Evolutionary conservation across 2,888 invertebrate species (phyloP), one percentile per base, ranked within the genome.

Genomic region (Chirona hameri): DNA sequence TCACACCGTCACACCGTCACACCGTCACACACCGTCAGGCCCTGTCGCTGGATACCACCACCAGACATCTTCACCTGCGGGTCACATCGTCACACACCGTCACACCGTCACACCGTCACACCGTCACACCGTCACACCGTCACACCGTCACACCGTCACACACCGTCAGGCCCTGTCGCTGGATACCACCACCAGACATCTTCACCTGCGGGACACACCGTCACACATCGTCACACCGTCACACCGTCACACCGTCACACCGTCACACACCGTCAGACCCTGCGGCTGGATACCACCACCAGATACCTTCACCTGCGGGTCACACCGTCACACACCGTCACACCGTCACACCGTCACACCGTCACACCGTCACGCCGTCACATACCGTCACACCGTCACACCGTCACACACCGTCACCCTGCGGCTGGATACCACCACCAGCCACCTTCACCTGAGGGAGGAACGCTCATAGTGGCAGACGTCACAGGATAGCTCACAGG

Each of bases 161-260:
- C n/a, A n/a, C 89, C 4, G 83, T 82, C 9, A 93, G 90, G 5
- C 93, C 92, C 84, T 90, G 91, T 82, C 91, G 90, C 87, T 92
- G 91, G 81, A 94, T 88, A 81, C 94, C 94, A n/a, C 92, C 92
- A 21, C 94, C 94, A 85, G 90, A 90, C 31, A 93, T 91, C 86
- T 92, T 92, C 0, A 94, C 94, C 91, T 91, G 85, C 39, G 39
- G n/a, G 52, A 52, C 12, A 52, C 52, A 52, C 18, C 5, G 52
- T 52, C 52, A 52, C 60, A 57, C 21, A n/a, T 10, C 60, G 7
- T 24, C n/a, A n/a, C n/a, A 24, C 60, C 21, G 4, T 39, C 60
- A 60, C 60, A 60, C 4, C 60, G 10, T 0, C 60, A 1, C 12
- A 52, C n/a, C n/a, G n/a, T n/a, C n/a, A n/a, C n/a, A n/a, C n/a